These are phyloP conservation scores for Plectropomus leopardus DNA, from an alignment of 2,113 vertebrate genomes.

Conservation along the genomic window DNA sequence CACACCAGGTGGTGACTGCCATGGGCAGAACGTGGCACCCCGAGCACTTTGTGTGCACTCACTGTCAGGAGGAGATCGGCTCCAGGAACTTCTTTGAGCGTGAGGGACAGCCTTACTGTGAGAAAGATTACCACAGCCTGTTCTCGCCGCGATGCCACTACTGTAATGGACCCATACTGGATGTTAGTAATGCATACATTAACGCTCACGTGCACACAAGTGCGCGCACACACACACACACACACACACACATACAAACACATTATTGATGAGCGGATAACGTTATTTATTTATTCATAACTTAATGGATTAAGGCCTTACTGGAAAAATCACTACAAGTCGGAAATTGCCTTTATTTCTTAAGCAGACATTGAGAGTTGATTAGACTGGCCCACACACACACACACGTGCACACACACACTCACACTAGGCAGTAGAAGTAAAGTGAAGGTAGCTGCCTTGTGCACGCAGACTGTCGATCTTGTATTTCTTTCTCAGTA, in stretches of 20 bases:
- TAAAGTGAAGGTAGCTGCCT: neutral
- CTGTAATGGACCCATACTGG: conserved; percentile 96
- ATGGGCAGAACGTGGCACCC: conserved; percentile 98
- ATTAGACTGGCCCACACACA: neutral
- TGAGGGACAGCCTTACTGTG: conserved; percentile 95
- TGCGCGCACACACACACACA: conserved; percentile 26
- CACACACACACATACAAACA: conserved; percentile 9
- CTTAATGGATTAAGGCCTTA: conserved; percentile 56
- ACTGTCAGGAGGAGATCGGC: conserved; percentile 97
- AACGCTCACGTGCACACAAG: conserved; percentile 12
- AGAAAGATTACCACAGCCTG: conserved; percentile 96
- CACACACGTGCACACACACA: neutral
- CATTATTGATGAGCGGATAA: conserved; percentile 30
- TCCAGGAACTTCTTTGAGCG: conserved; percentile 97
- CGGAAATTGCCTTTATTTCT: conserved; percentile 38
- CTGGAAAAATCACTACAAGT: conserved; percentile 52
- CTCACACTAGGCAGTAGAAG: conserved; percentile 3
- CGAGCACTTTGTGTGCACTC: conserved; percentile 97
- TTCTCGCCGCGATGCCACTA: conserved; percentile 96
- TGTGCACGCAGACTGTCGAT: neutral
- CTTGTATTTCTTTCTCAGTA: neutral
- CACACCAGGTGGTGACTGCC: conserved; percentile 93
- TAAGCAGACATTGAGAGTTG: neutral
- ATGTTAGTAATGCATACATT: conserved; percentile 88
- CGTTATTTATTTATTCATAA: conserved; percentile 77